Conservation (phyloP, 2,113 vertebrate genomes). For the Bos taurus region ARS-UCD2.0 NC_037333.1:12936001-12936500, state of each 20-base stretch:
- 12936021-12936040: neutral
- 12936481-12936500: slow-evolving; percentile 13
- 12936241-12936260: neutral
- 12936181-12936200: neutral
- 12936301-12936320: neutral
- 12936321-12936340: neutral
- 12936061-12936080: neutral
- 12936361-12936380: neutral
- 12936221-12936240: neutral
- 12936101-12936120: neutral
- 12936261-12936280: neutral
- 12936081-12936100: neutral
- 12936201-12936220: neutral
- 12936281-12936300: neutral
- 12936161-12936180: neutral
- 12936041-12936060: neutral
- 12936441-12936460: neutral
- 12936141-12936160: neutral
- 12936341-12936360: neutral
- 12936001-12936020: neutral
- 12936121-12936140: neutral
- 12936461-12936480: slow-evolving; percentile 32
- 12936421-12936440: slow-evolving; percentile 5
- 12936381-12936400: neutral
- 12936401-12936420: neutral